Percentiles rank a stretch among this genome's conserved stretches.
Conservation (phyloP, 1,140 invertebrate species). For the Hyles vespertilio region DNA sequence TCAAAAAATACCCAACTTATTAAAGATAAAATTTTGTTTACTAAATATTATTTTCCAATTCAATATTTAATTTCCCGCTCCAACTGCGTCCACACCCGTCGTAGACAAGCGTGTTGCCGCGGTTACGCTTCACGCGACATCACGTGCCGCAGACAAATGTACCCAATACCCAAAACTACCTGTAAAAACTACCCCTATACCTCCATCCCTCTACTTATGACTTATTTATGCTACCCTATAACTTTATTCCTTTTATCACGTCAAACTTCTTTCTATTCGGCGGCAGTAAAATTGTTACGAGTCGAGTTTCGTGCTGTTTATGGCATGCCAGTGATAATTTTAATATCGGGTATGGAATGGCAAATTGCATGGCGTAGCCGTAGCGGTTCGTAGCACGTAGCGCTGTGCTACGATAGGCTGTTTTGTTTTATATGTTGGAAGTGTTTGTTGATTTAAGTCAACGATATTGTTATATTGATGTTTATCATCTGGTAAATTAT, state of each 20-base stretch:
- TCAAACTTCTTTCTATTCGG: conserved; percentile 1
- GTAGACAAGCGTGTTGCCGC: conserved; percentile 18
- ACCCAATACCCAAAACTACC: too few species aligned
- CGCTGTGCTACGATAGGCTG: too few species aligned
- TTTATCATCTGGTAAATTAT: too few species aligned
- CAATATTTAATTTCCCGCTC: conserved; percentile 6
- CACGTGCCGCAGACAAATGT: conserved; percentile 25
- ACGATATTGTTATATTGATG: not conserved
- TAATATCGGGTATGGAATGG: not conserved
- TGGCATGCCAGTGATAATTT: not conserved
- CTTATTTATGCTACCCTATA: conserved; percentile 29
- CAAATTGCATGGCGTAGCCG: not conserved
- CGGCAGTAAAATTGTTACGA: not conserved
- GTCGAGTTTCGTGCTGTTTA: not conserved
- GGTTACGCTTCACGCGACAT: conserved; percentile 34
- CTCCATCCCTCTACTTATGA: conserved; percentile 24
- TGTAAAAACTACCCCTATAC: not conserved
- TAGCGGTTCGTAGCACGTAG: too few species aligned
- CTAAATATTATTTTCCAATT: too few species aligned
- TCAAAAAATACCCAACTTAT: too few species aligned
- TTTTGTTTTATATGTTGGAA: too few species aligned
- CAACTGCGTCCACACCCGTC: conserved; percentile 9
- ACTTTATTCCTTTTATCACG: conserved; percentile 21
- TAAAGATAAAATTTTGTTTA: too few species aligned
- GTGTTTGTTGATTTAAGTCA: not conserved